Percentiles rank a stretch among this genome's conserved stretches.
These are phyloP conservation scores for Melitaea athalia DNA, from an alignment of 2,888 invertebrate species.

Conservation along the genomic window DNA sequence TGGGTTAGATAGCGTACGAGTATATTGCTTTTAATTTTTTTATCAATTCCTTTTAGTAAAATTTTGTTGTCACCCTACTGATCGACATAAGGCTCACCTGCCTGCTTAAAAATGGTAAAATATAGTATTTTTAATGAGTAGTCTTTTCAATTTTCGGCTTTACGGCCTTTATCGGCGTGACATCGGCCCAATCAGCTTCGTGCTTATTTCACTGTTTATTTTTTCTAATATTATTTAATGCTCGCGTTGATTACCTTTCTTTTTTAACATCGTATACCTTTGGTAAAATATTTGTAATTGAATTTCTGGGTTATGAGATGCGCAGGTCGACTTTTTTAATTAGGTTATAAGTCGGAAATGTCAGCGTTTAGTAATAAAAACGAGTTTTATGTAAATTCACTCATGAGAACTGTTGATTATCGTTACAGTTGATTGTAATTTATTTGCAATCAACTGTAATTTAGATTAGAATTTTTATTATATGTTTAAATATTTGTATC, in stretches of 20 bases:
- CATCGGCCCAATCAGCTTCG: constrained; percentile 77
- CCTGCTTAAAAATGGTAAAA: constrained; percentile 77
- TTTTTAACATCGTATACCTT: constrained; percentile 55
- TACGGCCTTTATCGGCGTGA: constrained; percentile 79
- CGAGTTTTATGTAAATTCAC: constrained; percentile 34
- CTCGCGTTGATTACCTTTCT: constrained; percentile 67
- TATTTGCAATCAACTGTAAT: constrained; percentile 33
- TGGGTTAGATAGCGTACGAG: no score
- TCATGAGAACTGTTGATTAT: constrained; percentile 12
- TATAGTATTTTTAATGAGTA: constrained; percentile 80
- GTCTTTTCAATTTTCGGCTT: constrained; percentile 80
- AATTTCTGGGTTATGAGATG: constrained; percentile 59
- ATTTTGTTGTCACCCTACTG: constrained; percentile 58
- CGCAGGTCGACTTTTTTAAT: constrained; percentile 40
- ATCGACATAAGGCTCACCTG: constrained; percentile 72
- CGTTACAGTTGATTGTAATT: constrained; percentile 36
- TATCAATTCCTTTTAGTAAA: neutral
- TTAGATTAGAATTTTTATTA: constrained; percentile 21
- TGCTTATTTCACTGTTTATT: constrained; percentile 58
- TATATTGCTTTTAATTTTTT: no score
- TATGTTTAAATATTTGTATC: constrained; percentile 14
- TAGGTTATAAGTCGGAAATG: constrained; percentile 36
- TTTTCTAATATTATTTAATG: constrained; percentile 57
- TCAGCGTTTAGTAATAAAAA: constrained; percentile 30
- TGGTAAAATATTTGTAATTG: constrained; percentile 40